These are phyloP conservation scores for Diachasma alloeum DNA, from an alignment of 1,140 invertebrate species.

Conservation along the genomic window DNA sequence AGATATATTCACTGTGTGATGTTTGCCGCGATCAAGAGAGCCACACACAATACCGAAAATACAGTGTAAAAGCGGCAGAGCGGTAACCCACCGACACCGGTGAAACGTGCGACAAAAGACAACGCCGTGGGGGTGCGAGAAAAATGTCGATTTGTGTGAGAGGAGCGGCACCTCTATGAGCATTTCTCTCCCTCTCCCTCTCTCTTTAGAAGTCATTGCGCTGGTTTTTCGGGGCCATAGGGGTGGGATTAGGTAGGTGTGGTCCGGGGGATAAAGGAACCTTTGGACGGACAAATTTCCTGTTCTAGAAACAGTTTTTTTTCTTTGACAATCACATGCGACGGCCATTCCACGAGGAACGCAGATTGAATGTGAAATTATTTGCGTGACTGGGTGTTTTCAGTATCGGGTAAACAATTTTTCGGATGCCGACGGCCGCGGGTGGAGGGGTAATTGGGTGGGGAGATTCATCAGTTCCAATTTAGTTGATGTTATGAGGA, in stretches of 20 bases:
- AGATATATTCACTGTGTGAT: not conserved
- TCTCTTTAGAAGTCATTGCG: not conserved
- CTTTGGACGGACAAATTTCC: not conserved
- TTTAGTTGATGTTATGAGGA: too few relatives aligned
- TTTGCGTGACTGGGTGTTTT: too few relatives aligned
- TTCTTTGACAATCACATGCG: not conserved
- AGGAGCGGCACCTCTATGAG: not conserved
- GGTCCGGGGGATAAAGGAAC: not conserved
- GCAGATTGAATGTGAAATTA: too few relatives aligned
- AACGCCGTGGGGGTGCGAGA: not conserved
- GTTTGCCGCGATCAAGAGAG: conserved; percentile 2
- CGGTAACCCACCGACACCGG: not conserved
- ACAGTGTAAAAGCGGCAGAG: not conserved
- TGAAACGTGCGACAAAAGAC: not conserved
- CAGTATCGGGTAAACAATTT: too few relatives aligned
- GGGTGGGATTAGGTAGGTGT: not conserved
- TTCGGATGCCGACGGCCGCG: too few relatives aligned
- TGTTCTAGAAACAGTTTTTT: not conserved
- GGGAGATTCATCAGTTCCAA: too few relatives aligned
- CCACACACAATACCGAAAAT: not conserved
- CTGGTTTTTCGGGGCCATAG: not conserved
- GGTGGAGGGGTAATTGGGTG: too few relatives aligned
- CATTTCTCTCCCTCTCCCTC: not conserved
- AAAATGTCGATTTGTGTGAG: not conserved
- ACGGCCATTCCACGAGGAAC: not conserved